These are phyloP conservation scores for Himalopsyche anomala DNA, from an alignment of 2,888 invertebrate genomes.

Conservation along the genomic window DNA sequence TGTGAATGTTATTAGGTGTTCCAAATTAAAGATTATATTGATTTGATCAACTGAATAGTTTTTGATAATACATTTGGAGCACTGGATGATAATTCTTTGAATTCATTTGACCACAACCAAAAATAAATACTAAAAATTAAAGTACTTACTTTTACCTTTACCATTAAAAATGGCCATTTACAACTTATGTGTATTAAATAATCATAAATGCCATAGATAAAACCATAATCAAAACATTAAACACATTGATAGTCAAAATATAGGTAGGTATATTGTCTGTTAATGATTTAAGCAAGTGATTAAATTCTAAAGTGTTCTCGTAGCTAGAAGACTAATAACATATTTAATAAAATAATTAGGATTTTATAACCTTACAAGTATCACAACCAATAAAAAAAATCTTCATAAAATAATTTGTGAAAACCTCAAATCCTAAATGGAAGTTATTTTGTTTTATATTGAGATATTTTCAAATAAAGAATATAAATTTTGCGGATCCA, in stretches of 20 bases:
- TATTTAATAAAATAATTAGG: too few species aligned
- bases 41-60: neutral
- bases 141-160: neutral
- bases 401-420: too few species aligned
- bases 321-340: too few species aligned
- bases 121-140: neutral
- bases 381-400: too few species aligned
- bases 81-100: neutral
- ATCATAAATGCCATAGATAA: conserved; percentile 17
- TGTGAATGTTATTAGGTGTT: neutral
- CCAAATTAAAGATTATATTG: neutral
- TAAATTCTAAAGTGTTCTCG: too few species aligned
- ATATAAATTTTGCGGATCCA: too few species aligned
- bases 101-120: conserved; percentile 4
- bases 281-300: too few species aligned
- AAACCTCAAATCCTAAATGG: too few species aligned
- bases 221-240: neutral
- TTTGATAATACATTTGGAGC: neutral
- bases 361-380: too few species aligned
- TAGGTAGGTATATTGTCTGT: too few species aligned
- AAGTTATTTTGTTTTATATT: too few species aligned
- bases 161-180: neutral
- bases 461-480: too few species aligned
- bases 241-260: neutral
- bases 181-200: neutral